These are phyloP conservation scores for Hippocampus guttulatus DNA, from an alignment of 2,113 vertebrate genomes.

Conservation along the genomic window DNA sequence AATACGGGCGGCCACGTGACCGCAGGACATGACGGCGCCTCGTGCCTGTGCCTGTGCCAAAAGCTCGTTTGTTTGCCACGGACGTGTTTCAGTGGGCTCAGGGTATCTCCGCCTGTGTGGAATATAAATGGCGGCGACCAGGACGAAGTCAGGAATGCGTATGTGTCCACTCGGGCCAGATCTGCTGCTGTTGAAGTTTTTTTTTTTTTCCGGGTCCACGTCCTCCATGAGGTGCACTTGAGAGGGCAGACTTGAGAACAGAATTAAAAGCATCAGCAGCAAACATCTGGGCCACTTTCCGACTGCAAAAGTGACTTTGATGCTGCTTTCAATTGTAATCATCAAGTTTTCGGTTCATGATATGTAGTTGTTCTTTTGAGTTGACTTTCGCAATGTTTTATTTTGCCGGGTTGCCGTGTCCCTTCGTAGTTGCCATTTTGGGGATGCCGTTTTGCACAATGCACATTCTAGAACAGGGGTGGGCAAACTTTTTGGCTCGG, in stretches of 20 bases:
- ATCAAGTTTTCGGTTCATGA: too few species aligned
- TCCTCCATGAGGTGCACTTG: slow-evolving; percentile 34
- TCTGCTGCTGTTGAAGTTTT: slow-evolving; percentile 31
- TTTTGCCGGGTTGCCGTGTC: too few species aligned
- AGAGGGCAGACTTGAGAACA: slow-evolving; percentile 12
- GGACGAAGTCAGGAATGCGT: slow-evolving; percentile 30
- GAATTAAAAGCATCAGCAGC: slow-evolving; percentile 3
- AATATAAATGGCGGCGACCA: slow-evolving; percentile 46
- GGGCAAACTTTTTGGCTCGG: too few species aligned
- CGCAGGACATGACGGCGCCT: neutral
- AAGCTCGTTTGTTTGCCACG: neutral
- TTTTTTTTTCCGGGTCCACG: neutral
- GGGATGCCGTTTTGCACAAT: too few species aligned
- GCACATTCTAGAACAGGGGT: too few species aligned
- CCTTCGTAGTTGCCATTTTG: too few species aligned
- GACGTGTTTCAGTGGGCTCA: neutral
- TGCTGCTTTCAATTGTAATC: neutral
- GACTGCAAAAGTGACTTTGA: neutral
- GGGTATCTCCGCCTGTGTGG: slow-evolving; percentile 26
- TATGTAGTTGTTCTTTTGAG: too few species aligned
- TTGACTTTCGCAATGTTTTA: too few species aligned
- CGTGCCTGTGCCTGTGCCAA: neutral
- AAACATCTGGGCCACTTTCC: slow-evolving; percentile 23
- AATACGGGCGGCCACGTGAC: neutral
- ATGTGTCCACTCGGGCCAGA: slow-evolving; percentile 28